phyloP scores from a whole-genome alignment of 1,140 invertebrate species.

The Tetramorium simillimum region DNA sequence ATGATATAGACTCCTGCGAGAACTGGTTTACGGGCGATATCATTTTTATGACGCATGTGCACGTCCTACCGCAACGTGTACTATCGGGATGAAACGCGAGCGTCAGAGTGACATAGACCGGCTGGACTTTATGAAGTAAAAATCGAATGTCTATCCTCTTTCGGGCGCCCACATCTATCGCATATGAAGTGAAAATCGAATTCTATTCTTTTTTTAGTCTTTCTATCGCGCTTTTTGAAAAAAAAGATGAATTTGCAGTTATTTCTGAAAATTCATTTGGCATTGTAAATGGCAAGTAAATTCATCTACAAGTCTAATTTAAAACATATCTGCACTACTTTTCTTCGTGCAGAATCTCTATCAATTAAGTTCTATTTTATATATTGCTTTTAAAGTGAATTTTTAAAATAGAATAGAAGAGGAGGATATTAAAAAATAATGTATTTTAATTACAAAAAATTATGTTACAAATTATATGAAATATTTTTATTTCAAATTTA shows the following conservation, averaged over 20 bases:
- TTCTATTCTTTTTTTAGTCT: background rate
- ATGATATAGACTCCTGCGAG: background rate
- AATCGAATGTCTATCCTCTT: slow-evolving; percentile 22
- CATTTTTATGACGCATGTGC: slow-evolving; percentile 46
- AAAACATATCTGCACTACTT: background rate
- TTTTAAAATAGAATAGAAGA: background rate
- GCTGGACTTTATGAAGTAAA: slow-evolving; percentile 35
- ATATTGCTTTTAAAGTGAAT: background rate
- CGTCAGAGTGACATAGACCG: background rate
- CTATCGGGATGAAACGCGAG: slow-evolving; percentile 10
- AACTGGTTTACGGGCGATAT: slow-evolving; percentile 60
- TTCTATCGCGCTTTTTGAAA: background rate
- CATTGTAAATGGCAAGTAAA: background rate
- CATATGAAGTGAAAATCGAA: slow-evolving; percentile 31
- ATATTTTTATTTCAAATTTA: background rate
- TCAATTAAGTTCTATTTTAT: background rate
- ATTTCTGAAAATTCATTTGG: background rate
- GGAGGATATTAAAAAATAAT: background rate
- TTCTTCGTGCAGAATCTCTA: background rate
- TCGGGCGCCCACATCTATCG: background rate
- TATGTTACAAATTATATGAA: background rate
- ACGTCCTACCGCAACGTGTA: background rate
- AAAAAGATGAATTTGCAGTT: background rate
- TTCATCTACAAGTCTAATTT: slow-evolving; percentile 18
- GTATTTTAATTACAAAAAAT: background rate